phyloP scores from a whole-genome alignment of 2,113 vertebrate genomes.

The Malurus cyaneus region DNA sequence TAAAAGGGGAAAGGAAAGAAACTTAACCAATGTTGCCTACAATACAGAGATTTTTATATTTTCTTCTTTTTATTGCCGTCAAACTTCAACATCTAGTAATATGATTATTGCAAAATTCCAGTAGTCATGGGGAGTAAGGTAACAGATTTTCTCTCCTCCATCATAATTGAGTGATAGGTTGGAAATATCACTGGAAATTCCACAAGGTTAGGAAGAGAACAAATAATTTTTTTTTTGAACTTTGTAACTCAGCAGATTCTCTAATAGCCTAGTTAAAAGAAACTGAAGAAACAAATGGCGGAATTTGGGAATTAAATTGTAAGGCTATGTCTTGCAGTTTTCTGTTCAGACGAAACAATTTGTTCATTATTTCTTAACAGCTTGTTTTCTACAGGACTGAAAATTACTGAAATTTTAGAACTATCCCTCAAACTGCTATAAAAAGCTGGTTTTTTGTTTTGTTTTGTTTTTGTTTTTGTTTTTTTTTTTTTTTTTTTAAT shows the following conservation, averaged over 20 bases:
- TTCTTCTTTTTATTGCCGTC: not conserved
- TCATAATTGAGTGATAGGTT: not conserved
- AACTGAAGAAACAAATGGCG: not conserved
- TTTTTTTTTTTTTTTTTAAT: not conserved
- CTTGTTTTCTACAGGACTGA: not conserved
- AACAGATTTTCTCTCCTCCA: not conserved
- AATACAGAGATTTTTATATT: not conserved
- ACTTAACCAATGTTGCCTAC: not conserved
- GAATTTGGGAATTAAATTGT: not conserved
- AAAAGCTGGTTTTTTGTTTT: not conserved
- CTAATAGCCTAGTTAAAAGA: not conserved
- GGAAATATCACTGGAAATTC: not conserved
- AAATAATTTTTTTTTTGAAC: not conserved
- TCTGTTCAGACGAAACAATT: not conserved
- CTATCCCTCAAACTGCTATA: not conserved
- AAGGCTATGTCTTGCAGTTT: not conserved
- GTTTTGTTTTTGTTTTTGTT: not conserved
- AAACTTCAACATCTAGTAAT: not conserved
- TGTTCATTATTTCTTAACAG: not conserved
- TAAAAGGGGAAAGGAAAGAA: not conserved
- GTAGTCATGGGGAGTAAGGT: not conserved
- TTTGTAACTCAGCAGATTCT: not conserved
- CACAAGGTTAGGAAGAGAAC: not conserved
- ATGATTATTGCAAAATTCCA: not conserved
- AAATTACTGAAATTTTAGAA: not conserved